Base-by-base conservation (phyloP, 2,797 vertebrate genomes). In the Enteromius radiatus region DNA sequence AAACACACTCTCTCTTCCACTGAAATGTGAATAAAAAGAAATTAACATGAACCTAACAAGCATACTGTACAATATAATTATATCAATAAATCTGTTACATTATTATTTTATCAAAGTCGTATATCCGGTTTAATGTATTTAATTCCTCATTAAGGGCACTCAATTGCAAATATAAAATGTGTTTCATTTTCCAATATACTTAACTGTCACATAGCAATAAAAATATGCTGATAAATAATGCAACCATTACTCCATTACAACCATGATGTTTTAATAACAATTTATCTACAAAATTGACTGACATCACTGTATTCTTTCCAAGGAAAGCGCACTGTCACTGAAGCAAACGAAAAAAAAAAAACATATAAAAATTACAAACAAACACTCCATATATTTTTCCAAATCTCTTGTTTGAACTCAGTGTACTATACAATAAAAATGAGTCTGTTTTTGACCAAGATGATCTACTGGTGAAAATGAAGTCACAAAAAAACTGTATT, bases 271-370 rank as follows among this genome's bases (percentile, higher is more conserved):
- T 98, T 95, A 97, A 97, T 98, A 98, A 96, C 96, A 97, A 96
- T 96, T 96, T 94, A 97, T 95, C 96, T 99, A 98, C 96, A 98
- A 98, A 98, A 97, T 94, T 92, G 96, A 97, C 96, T 97, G 95
- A 95, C 96, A 96, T 95, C 95, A 96, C 96, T 96, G 95, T 95
- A 90, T 89, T 94, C 90, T 92, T 87, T 90, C 90, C 84, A 93
- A 93, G 92, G 92, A 94, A 94, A 94, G 92, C 91, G 91, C 92
- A 95, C 94, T 87, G 92, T 94, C 91, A 95, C 93, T 90, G 90
- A 94, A 95, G 93, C 94, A 92, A 94, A 61, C 63, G 3, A 41
- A 78, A 31, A 65, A 54, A 41, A 38, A 92, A 86, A 74, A 94
- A 94, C 92, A 94, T 94, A 94, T 91, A 94, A 96, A 95, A 93